phyloP scores from a whole-genome alignment of 2,888 invertebrate genomes.

The Drosophila macrospina region DNA sequence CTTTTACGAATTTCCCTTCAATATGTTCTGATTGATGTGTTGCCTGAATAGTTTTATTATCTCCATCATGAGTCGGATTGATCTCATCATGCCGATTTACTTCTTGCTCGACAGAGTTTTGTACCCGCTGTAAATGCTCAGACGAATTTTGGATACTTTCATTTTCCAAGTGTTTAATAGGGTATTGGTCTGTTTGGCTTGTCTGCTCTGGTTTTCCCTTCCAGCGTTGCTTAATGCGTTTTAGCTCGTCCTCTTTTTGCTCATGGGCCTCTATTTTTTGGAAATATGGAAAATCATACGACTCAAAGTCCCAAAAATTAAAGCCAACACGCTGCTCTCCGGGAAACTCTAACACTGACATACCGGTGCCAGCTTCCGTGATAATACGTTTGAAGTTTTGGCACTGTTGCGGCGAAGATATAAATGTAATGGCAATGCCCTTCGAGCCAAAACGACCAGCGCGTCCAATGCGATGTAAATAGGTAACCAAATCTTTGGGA shows the following conservation, averaged over 20 bases:
- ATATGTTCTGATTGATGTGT: not conserved
- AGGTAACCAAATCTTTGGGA: constrained; percentile 92
- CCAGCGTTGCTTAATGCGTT: constrained; percentile 47
- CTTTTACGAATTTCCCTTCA: not conserved
- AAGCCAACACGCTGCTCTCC: constrained; percentile 48
- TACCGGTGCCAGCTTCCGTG: constrained; percentile 86
- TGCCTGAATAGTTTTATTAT: not conserved
- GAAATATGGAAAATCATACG: constrained; percentile 64
- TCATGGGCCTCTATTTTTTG: constrained; percentile 26
- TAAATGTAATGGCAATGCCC: constrained; percentile 92
- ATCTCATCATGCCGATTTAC: not conserved
- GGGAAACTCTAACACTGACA: constrained; percentile 86
- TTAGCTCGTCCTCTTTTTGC: constrained; percentile 27
- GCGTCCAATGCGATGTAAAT: constrained; percentile 97
- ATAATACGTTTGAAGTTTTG: constrained; percentile 87
- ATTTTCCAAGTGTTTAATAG: not conserved
- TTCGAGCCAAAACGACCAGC: constrained; percentile 97
- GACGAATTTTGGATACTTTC: not conserved
- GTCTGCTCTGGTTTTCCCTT: not conserved
- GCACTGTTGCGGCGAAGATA: constrained; percentile 89
- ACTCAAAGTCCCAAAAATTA: constrained; percentile 78
- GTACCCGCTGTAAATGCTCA: not conserved
- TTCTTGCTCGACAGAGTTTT: not conserved
- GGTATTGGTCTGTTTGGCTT: not conserved
- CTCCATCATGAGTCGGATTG: not conserved